Evolutionary conservation across 2,888 invertebrate species (phyloP), one percentile per base, ranked within the genome.

Genomic region (Nomada hirtipes): DNA sequence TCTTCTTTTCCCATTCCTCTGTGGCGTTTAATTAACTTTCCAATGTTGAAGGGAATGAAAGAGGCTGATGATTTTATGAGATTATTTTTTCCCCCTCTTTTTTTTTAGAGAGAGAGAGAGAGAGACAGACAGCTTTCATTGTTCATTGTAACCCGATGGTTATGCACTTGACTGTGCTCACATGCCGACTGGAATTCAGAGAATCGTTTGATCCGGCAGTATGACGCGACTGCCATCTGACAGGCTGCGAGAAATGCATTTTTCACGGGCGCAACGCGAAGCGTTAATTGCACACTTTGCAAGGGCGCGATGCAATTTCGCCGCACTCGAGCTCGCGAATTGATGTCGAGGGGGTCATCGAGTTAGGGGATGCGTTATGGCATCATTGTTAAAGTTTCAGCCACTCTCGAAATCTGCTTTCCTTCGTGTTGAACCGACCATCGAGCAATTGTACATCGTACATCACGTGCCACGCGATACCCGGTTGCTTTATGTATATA

Each of bases 281-380:
- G 79, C 86, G 88, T 89, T 90, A 90, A 90, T 90, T 89, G 87
- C 82, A 76, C 84, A 82, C 86, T 89, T 90, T 88, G 83, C 86
- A 84, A 84, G 61, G 63, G 42, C 23, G 59, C 67, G 50, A 68
- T 65, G 61, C 65, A 75, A 47, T 67, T 76, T 57, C 59, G 59
- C 23, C 20, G 60, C 57, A 23, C 60, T 72, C 68, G 44, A 4
- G 29, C 23, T 2, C 57, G 42, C 57, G 69, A 79, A 85, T 85
- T 59, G 72, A 74, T 75, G 79, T 75, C 82, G 71, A 63, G 77
- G 59, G 81, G 64, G 72, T 69, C 76, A 70, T 82, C 77, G 82
- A 67, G 79, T 83, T 82, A 68, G 55, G 61, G 69, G 73, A 75
- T 64, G 65, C 68, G 72, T 78, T 78, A 57, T 74, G 64, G 61